Conservation (phyloP, 2,888 invertebrate species). For the Cyaniris semiargus region DNA sequence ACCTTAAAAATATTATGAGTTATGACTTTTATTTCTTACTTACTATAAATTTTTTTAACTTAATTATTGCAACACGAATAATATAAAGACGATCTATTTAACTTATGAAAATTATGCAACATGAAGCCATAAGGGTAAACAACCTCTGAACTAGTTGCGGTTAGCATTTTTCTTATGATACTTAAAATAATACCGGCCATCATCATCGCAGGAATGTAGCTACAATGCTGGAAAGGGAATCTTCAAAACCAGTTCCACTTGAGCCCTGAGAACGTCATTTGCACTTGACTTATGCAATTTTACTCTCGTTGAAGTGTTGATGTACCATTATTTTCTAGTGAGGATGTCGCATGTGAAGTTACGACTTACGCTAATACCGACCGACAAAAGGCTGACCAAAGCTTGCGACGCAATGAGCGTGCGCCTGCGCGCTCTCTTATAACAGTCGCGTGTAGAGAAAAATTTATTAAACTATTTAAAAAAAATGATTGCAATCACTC, state of each 20-base stretch:
- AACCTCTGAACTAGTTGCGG: slow-evolving; percentile 18
- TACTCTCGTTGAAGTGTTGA: slow-evolving; percentile 48
- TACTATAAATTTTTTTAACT: no score
- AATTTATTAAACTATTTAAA: no score
- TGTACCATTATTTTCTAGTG: neutral
- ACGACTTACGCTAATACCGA: no score
- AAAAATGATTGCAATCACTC: no score
- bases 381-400: neutral
- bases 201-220: slow-evolving; percentile 63
- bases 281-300: slow-evolving; percentile 48
- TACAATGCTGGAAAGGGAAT: slow-evolving; percentile 64
- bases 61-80: no score
- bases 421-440: no score
- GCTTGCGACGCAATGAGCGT: neutral
- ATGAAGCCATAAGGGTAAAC: slow-evolving; percentile 21
- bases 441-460: no score
- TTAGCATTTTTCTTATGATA: slow-evolving; percentile 23
- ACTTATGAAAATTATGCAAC: slow-evolving; percentile 10
- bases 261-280: slow-evolving; percentile 48
- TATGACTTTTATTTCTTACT: no score
- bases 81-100: neutral
- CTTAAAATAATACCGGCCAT: slow-evolving; percentile 47
- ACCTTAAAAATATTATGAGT: no score
- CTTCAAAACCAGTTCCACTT: slow-evolving; percentile 64
- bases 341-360: slow-evolving; percentile 34